phyloP scores from a whole-genome alignment of 2,888 invertebrate genomes.

The Caenorhabditis plicata region DNA sequence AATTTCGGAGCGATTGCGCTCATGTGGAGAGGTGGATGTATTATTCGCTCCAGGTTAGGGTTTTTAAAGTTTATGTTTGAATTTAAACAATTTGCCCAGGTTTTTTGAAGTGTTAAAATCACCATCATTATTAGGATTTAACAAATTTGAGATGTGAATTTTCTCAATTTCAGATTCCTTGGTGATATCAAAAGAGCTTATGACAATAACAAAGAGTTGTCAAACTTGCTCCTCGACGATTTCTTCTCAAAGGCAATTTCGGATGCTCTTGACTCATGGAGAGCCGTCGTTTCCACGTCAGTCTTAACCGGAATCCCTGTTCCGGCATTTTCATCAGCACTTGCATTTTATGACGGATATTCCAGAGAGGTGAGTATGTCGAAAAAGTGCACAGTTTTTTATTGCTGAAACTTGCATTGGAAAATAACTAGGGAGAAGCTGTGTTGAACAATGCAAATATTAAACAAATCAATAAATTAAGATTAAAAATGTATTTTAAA shows the following conservation, averaged over 20 bases:
- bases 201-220: conserved; percentile 81
- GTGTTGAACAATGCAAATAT: neutral
- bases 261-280: conserved; percentile 77
- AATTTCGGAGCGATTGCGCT: conserved; percentile 96
- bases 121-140: too few relatives aligned
- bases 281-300: conserved; percentile 77
- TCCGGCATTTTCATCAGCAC: conserved; percentile 87
- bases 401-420: too few relatives aligned
- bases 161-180: conserved; percentile 74
- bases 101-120: too few relatives aligned
- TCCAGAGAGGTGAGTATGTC: conserved; percentile 72
- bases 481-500: neutral
- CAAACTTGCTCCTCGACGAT: conserved; percentile 85
- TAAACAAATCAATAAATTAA: neutral
- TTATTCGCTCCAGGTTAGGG: conserved; percentile 55
- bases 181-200: conserved; percentile 91
- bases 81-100: conserved; percentile 70
- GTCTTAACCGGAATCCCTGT: conserved; percentile 83
- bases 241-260: conserved; percentile 86
- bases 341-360: conserved; percentile 96
- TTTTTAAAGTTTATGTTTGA: conserved; percentile 5
- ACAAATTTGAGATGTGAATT: too few relatives aligned
- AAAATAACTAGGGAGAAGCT: neutral
- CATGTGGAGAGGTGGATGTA: conserved; percentile 92
- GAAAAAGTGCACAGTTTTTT: too few relatives aligned